Evolutionary conservation across 2,113 vertebrate genomes (phyloP).

Genomic region (Lasiurus borealis): DNA sequence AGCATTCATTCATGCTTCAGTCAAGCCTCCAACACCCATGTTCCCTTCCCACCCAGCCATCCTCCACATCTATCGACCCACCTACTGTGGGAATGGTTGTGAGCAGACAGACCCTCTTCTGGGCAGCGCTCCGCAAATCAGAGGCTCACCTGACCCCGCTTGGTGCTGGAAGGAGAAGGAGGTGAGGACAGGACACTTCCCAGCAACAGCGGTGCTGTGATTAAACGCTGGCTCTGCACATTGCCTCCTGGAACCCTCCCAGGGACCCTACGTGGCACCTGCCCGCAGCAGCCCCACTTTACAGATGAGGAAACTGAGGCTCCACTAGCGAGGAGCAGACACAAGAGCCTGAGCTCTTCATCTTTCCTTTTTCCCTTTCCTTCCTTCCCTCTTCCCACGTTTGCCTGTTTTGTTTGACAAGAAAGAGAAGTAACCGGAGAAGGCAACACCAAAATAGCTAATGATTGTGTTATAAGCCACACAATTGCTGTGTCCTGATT

Average conservation of each 20-base stretch:
- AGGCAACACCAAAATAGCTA: not conserved
- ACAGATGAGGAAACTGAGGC: not conserved
- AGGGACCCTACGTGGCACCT: rapidly evolving
- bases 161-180: not conserved
- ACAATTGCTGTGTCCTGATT: not conserved
- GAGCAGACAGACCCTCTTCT: not conserved
- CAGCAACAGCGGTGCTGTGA: not conserved
- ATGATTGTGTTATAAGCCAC: rapidly evolving
- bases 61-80: not conserved
- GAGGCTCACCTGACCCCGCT: not conserved
- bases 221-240: rapidly evolving
- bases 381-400: rapidly evolving
- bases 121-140: rapidly evolving
- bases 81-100: not conserved
- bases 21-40: not conserved
- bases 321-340: not conserved
- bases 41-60: not conserved
- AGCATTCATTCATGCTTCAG: not conserved
- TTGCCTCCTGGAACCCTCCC: not conserved
- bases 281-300: not conserved
- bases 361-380: not conserved
- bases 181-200: not conserved
- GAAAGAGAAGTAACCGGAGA: not conserved
- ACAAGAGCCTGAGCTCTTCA: not conserved
- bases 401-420: not conserved